phyloP scores from a whole-genome alignment of 2,888 invertebrate species.

The Epirrhoe alternata region DNA sequence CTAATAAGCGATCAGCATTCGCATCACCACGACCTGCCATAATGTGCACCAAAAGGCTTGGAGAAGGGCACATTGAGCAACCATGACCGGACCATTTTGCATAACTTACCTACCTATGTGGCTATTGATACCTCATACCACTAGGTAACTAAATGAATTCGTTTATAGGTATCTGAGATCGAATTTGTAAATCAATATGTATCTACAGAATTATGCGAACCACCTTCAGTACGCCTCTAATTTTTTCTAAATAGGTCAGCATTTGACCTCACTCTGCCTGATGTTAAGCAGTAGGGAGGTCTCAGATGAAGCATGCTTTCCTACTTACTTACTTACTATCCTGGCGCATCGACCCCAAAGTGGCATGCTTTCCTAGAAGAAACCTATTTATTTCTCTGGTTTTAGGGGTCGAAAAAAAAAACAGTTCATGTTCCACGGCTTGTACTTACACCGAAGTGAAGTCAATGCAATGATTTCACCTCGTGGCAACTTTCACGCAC shows the following conservation, averaged over 20 bases:
- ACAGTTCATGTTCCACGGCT: too few species aligned
- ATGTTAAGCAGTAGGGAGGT: too few species aligned
- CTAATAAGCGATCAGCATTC: constrained; percentile 41
- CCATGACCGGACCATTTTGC: constrained; percentile 40
- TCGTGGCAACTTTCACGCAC: background rate
- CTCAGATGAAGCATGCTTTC: too few species aligned
- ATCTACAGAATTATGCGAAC: background rate
- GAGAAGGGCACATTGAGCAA: constrained; percentile 34
- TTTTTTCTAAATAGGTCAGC: too few species aligned
- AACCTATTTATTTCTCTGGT: too few species aligned
- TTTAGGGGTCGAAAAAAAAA: too few species aligned
- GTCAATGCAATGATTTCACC: background rate
- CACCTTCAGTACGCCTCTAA: too few species aligned
- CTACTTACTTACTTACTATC: too few species aligned
- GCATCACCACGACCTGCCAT: constrained; percentile 28
- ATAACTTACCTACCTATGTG: constrained; percentile 38
- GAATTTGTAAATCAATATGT: constrained; percentile 26
- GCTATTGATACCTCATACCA: constrained; percentile 19
- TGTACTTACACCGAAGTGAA: background rate
- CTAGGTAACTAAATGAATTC: constrained; percentile 36
- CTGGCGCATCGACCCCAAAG: too few species aligned
- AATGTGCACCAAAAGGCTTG: constrained; percentile 23
- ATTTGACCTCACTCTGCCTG: too few species aligned
- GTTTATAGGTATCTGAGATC: constrained; percentile 34
- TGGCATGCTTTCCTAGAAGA: too few species aligned